Conservation (phyloP, 2,888 invertebrate genomes). For the Sesamia inferens region DNA sequence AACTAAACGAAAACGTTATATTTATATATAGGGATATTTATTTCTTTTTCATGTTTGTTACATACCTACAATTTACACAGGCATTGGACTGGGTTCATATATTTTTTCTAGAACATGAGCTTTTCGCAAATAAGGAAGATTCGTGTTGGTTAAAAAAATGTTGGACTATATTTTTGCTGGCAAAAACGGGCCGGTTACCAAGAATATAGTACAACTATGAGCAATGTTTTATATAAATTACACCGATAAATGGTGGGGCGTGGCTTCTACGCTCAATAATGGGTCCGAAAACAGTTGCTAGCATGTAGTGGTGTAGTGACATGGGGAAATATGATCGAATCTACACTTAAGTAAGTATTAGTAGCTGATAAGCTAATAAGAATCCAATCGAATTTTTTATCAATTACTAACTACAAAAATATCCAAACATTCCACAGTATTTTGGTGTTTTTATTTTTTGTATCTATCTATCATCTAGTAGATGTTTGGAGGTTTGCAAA, state of each 20-base stretch:
- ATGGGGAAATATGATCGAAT: too few species aligned
- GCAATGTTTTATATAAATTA: too few species aligned
- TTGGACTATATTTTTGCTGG: too few species aligned
- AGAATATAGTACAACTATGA: too few species aligned
- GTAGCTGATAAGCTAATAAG: neutral
- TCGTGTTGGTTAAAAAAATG: neutral
- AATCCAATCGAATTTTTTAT: neutral
- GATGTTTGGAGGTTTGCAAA: neutral
- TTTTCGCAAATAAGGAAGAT: neutral
- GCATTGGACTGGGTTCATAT: neutral
- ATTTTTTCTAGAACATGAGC: neutral
- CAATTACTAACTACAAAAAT: neutral
- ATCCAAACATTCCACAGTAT: neutral
- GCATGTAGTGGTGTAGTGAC: too few species aligned
- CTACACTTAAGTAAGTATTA: neutral
- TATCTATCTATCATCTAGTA: neutral
- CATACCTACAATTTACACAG: neutral
- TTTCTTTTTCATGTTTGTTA: constrained; percentile 16
- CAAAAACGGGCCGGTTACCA: too few species aligned
- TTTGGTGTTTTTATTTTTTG: neutral
- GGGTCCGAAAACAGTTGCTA: too few species aligned
- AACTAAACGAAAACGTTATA: constrained; percentile 23
- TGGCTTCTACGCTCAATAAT: too few species aligned
- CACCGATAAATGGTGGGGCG: too few species aligned
- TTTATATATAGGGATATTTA: neutral